phyloP scores from a whole-genome alignment of 1,140 invertebrate species.

The Drosophila santomea region DNA sequence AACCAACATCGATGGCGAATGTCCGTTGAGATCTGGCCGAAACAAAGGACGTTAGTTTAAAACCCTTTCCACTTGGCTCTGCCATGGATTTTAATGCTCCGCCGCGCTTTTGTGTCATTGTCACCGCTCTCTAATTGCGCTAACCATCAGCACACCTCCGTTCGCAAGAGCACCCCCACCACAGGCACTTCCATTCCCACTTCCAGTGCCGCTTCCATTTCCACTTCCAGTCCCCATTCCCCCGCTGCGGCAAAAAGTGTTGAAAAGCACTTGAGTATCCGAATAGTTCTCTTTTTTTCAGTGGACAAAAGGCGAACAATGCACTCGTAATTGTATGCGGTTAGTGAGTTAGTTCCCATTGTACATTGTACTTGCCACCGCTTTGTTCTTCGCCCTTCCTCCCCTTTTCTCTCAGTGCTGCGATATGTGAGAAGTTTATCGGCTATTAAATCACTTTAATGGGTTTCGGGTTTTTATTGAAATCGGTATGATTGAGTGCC shows the following conservation, averaged over 20 bases:
- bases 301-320: conserved; percentile 74
- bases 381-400: conserved; percentile 20
- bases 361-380: conserved; percentile 26
- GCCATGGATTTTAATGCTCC: conserved; percentile 52
- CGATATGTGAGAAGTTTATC: conserved; percentile 68
- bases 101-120: conserved; percentile 80
- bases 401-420: conserved; percentile 50
- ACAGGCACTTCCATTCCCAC: too few species aligned
- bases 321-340: conserved; percentile 78
- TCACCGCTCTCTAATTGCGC: conserved; percentile 79
- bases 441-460: conserved; percentile 79
- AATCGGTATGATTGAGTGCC: conserved; percentile 25
- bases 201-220: background rate
- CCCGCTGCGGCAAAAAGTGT: conserved; percentile 29
- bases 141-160: conserved; percentile 56
- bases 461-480: conserved; percentile 35
- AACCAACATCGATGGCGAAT: conserved; percentile 7
- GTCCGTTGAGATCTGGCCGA: conserved; percentile 5
- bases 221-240: background rate
- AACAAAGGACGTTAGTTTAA: conserved; percentile 71
- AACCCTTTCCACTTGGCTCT: background rate
- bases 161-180: background rate
- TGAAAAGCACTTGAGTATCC: conserved; percentile 71
- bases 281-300: conserved; percentile 57
- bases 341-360: conserved; percentile 57